A percentile compares a stretch with the other conserved stretches of the same genome.
Conservation (phyloP, 2,888 invertebrate genomes). For the Plagodis dolabraria region DNA sequence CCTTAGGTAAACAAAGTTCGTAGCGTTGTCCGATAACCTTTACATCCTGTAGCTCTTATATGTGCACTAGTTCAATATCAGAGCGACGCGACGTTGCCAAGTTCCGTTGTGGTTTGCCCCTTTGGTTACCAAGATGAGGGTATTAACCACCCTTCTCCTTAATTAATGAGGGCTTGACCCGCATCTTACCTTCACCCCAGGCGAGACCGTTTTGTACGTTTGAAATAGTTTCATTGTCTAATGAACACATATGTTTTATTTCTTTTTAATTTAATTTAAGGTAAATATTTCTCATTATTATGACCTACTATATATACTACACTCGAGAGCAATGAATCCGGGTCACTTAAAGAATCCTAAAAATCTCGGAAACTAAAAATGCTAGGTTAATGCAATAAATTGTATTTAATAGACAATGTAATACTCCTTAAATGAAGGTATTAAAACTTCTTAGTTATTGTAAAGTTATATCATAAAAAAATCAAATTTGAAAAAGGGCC, state of each 20-base stretch:
- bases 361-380: no score
- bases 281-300: no score
- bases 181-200: constrained; percentile 54
- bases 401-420: no score
- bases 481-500: no score
- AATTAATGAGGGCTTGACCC: constrained; percentile 73
- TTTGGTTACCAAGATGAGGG: constrained; percentile 36
- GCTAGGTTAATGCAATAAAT: no score
- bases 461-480: no score
- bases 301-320: no score
- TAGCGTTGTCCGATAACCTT: constrained; percentile 8
- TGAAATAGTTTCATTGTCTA: constrained; percentile 21
- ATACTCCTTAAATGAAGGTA: no score
- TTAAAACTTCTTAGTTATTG: no score
- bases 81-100: constrained; percentile 32
- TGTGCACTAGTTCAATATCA: constrained; percentile 21
- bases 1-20: constrained; percentile 4
- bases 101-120: constrained; percentile 34
- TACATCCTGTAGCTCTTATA: neutral
- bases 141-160: constrained; percentile 52
- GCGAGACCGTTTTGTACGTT: constrained; percentile 16
- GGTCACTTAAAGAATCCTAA: no score
- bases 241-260: neutral
- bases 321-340: no score
- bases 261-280: no score